phyloP scores from a whole-genome alignment of 2,888 invertebrate species.

The Apodemia hepburni region DNA sequence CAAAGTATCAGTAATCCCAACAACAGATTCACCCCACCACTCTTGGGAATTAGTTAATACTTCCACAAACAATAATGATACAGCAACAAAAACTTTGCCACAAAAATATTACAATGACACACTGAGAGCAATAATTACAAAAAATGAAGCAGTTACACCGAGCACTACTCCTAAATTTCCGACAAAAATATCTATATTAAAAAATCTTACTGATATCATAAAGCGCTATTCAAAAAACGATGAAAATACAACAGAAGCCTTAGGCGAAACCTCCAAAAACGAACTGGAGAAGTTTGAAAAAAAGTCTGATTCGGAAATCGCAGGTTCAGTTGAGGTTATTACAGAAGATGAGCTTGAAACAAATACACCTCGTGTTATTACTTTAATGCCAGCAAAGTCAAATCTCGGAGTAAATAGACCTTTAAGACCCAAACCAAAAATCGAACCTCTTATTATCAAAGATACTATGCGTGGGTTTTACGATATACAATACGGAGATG shows the following conservation, averaged over 20 bases:
- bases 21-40: slow-evolving; percentile 57
- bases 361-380: slow-evolving; percentile 70
- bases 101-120: slow-evolving; percentile 82
- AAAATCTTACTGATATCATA: slow-evolving; percentile 83
- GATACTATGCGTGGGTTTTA: slow-evolving; percentile 38
- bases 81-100: slow-evolving; percentile 59
- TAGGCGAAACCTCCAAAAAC: slow-evolving; percentile 33
- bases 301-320: slow-evolving; percentile 54
- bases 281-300: slow-evolving; percentile 40
- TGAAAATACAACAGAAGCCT: slow-evolving; percentile 31
- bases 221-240: slow-evolving; percentile 75
- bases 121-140: slow-evolving; percentile 81
- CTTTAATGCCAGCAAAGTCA: slow-evolving; percentile 88
- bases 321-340: slow-evolving; percentile 68
- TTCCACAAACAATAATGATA: slow-evolving; percentile 64
- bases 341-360: slow-evolving; percentile 61
- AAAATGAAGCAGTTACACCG: slow-evolving; percentile 69
- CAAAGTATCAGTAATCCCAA: slow-evolving; percentile 71
- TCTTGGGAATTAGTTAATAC: slow-evolving; percentile 82
- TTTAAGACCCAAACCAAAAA: slow-evolving; percentile 82
- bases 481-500: slow-evolving; percentile 8
- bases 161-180: slow-evolving; percentile 67
- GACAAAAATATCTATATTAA: slow-evolving; percentile 68
- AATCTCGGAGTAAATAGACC: slow-evolving; percentile 88
- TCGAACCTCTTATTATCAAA: slow-evolving; percentile 49